Evolutionary conservation across 2,888 invertebrate species (phyloP).

Genomic region (Mimas tiliae): DNA sequence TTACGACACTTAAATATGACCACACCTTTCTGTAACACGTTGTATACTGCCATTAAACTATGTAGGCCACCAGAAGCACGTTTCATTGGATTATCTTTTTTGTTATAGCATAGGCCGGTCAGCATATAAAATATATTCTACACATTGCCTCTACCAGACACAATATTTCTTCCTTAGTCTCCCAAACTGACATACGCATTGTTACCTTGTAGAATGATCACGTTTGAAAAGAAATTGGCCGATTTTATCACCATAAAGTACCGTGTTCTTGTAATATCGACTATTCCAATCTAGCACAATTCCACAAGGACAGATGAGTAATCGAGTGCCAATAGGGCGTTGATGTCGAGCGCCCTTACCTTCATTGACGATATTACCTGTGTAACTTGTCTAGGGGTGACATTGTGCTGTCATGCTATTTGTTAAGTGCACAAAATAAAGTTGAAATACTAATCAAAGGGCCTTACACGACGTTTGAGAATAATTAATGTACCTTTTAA

Average conservation of each 20-base stretch:
- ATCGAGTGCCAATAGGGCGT: conserved; percentile 22
- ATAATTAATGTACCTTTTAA: too few species aligned
- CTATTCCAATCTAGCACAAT: conserved; percentile 27
- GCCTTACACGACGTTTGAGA: too few species aligned
- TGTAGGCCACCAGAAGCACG: too few species aligned
- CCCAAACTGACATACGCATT: neutral
- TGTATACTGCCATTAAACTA: too few species aligned
- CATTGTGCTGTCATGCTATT: neutral
- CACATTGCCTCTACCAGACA: too few species aligned
- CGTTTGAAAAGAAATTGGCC: conserved; percentile 22
- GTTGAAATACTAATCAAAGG: too few species aligned
- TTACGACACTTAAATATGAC: too few species aligned
- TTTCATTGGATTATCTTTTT: too few species aligned
- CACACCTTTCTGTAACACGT: too few species aligned
- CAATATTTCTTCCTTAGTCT: neutral
- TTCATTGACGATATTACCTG: conserved; percentile 2
- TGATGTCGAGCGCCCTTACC: neutral
- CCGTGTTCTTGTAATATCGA: conserved; percentile 22
- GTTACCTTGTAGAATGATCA: neutral
- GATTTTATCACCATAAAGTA: conserved; percentile 28
- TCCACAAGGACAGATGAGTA: conserved; percentile 26
- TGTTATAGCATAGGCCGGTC: too few species aligned
- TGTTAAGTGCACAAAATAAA: too few species aligned
- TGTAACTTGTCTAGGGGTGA: neutral
- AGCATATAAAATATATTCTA: too few species aligned